These are phyloP conservation scores for Parauchenoglanis punctatus DNA, from an alignment of 2,797 vertebrate genomes.

Conservation along the genomic window DNA sequence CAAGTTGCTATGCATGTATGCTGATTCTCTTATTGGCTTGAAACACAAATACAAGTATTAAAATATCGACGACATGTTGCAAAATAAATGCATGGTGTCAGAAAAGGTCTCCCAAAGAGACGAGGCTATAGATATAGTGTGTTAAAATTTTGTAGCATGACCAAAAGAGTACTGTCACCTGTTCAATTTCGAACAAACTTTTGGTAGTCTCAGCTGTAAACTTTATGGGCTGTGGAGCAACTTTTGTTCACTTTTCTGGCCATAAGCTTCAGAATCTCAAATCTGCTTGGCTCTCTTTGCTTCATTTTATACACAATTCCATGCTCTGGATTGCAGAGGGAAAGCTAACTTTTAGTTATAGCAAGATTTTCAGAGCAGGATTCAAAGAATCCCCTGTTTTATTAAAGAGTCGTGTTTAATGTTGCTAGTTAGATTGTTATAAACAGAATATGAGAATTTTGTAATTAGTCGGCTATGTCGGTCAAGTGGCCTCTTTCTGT, in stretches of 20 bases:
- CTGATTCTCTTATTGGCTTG: background rate
- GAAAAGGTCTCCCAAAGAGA: background rate
- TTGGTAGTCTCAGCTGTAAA: background rate
- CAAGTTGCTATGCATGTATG: background rate
- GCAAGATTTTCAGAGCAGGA: background rate
- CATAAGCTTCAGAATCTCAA: background rate
- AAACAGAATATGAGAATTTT: background rate
- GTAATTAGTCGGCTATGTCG: background rate
- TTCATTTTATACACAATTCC: background rate
- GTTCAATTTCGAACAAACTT: background rate
- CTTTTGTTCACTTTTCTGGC: conserved; percentile 6
- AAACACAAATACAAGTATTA: background rate
- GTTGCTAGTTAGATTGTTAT: background rate
- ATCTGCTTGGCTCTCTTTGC: background rate
- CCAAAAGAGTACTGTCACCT: background rate
- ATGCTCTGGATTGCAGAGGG: background rate
- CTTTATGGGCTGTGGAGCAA: background rate
- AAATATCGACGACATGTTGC: too few relatives aligned
- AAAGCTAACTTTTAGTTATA: background rate
- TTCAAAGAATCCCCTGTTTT: background rate
- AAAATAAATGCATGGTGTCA: background rate
- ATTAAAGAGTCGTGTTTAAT: background rate
- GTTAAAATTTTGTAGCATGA: background rate
- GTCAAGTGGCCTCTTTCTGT: background rate
- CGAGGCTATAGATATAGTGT: background rate